Evolutionary conservation across 35 echinoderm and acorn worm species (phyloP).

Genomic region (Patiria miniata): DNA sequence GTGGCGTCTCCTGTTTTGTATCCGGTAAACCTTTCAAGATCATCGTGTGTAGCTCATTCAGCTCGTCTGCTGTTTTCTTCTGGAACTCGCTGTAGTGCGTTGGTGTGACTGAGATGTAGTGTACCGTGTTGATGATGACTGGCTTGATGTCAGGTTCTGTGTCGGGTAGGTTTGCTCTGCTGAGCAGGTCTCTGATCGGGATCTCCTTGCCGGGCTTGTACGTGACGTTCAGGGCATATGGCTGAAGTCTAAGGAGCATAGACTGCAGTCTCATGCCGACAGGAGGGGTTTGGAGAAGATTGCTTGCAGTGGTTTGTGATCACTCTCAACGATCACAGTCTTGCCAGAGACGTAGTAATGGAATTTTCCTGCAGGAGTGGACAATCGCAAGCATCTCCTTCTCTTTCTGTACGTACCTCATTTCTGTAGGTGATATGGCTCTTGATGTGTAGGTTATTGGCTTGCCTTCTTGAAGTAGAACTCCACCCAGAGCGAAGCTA

Average conservation of each 20-base stretch:
- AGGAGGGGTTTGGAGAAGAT: conserved; percentile 66
- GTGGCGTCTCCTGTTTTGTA: conserved; percentile 46
- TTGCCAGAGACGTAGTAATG: too few relatives aligned
- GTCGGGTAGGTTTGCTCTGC: conserved; percentile 43
- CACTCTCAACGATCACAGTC: conserved; percentile 33
- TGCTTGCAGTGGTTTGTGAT: conserved; percentile 80
- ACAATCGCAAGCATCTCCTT: conserved; percentile 84
- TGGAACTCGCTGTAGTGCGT: conserved; percentile 24
- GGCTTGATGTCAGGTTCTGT: too few relatives aligned
- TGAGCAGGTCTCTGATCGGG: conserved; percentile 41
- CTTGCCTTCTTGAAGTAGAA: too few relatives aligned
- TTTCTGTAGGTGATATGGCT: conserved; percentile 64
- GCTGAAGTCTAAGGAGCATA: conserved; percentile 67
- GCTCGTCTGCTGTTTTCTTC: too few relatives aligned
- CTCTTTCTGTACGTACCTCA: conserved; percentile 73
- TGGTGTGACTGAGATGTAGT: conserved; percentile 46
- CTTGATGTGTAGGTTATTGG: conserved; percentile 73
- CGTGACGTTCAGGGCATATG: conserved; percentile 59
- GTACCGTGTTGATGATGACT: conserved; percentile 52
- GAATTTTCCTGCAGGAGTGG: conserved; percentile 70
- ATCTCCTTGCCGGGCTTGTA: conserved; percentile 60
- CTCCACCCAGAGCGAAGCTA: conserved; percentile 60
- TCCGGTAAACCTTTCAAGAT: conserved; percentile 73
- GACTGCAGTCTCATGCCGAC: conserved; percentile 68
- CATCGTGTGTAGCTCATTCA: conserved; percentile 41